Evolutionary conservation across 2,797 vertebrate species (phyloP), one percentile per base, ranked within the genome.

Genomic region (Sphaeramia orbicularis): DNA sequence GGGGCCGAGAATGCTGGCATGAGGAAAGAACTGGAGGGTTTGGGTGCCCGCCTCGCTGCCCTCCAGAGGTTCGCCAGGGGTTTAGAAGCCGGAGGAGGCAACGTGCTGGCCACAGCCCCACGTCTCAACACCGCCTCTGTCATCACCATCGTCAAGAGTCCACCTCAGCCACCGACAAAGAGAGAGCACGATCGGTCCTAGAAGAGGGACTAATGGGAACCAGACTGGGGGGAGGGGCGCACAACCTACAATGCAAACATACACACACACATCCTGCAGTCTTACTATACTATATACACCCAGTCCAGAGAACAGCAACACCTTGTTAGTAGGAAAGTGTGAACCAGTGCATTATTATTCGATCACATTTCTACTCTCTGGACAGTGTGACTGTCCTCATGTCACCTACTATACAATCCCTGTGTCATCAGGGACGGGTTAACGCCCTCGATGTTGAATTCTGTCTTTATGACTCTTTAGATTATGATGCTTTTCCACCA

Each of bases 71-170:
- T 99, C 0, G 98, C 97, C 74, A 93, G 96, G 56, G 96, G 96
- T 0, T 94, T 99, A 71, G 96, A 98, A 5, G 92, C 95, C 0
- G 93, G 94, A 3, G 92, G 93, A 0, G 93, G 92, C 7, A 90
- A 86, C 79, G 86, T 94, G 30, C 57, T 94, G 50, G 94, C 95
- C 7, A 94, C 96, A 0, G 85, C 97, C 0, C 93, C 96, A 0
- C 97, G 97, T 42, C 96, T 97, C 86, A 98, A 98, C 73, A 98
- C 97, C 0, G 96, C 98, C 66, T 99, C 97, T 0, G 97, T 99
- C 88, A 99, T 99, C 93, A 99, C 98, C 85, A 99, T 99, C 0
- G 96, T 99, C 73, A 99, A 99, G 90, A 98, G 96, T 1, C 94
- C 94, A 0, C 90, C 86, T 24, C 94, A 93, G 85, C 84, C 86